phyloP scores from a whole-genome alignment of 1,140 invertebrate genomes.

The Delia radicum region DNA sequence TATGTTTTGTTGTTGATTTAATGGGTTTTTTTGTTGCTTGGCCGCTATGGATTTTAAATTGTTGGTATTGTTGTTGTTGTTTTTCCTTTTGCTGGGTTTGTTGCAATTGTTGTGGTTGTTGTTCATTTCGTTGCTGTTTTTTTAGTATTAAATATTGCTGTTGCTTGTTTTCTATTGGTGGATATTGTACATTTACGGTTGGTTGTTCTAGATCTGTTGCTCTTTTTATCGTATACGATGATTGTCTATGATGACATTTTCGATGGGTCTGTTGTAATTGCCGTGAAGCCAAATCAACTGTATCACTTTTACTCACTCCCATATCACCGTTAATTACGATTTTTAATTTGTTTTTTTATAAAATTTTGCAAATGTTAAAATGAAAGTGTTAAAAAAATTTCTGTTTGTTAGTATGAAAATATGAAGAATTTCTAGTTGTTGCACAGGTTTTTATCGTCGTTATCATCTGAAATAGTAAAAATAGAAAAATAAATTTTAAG shows the following conservation, averaged over 20 bases:
- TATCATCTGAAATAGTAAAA: background rate
- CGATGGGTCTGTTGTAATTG: slow-evolving; percentile 19
- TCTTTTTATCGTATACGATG: background rate
- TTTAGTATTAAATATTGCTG: background rate
- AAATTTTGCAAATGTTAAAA: background rate
- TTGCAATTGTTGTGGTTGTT: background rate
- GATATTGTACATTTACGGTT: slow-evolving; percentile 10
- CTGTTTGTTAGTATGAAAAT: background rate
- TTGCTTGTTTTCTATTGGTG: too few relatives aligned
- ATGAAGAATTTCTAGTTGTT: background rate
- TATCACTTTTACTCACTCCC: background rate
- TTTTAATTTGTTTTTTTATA: background rate
- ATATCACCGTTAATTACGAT: background rate
- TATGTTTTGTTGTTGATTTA: background rate
- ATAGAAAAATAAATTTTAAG: too few relatives aligned
- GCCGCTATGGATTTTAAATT: background rate
- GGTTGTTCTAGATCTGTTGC: background rate
- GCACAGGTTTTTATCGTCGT: background rate
- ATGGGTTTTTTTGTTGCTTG: background rate
- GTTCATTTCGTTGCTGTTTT: background rate
- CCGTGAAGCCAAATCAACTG: background rate
- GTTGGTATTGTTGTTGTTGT: slow-evolving; percentile 9
- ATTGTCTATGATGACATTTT: slow-evolving; percentile 23
- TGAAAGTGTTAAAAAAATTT: background rate
- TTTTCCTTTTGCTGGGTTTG: slow-evolving; percentile 15